Evolutionary conservation across 1,140 invertebrate genomes (phyloP).

Genomic region (Branchinecta lindahli): DNA sequence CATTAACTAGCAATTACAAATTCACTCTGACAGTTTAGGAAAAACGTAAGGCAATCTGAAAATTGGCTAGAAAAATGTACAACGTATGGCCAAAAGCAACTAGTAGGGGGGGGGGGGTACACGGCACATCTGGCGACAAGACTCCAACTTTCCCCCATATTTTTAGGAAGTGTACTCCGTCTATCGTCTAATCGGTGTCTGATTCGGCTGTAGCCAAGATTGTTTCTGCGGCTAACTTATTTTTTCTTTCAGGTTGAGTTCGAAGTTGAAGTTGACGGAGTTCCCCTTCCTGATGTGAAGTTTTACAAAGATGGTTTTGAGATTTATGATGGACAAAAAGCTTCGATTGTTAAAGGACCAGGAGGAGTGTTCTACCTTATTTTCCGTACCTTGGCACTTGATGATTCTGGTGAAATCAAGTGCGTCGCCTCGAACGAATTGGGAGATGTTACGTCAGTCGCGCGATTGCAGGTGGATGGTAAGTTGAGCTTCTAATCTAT

Average conservation of each 20-base stretch:
- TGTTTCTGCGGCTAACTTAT: background rate
- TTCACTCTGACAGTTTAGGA: too few relatives aligned
- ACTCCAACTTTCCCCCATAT: too few relatives aligned
- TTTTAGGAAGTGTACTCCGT: too few relatives aligned
- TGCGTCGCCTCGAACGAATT: slow-evolving; percentile 67
- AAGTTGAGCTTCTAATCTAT: slow-evolving; percentile 16
- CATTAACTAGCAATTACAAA: too few relatives aligned
- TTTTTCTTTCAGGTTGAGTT: slow-evolving; percentile 47
- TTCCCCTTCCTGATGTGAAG: slow-evolving; percentile 65
- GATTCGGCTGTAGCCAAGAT: too few relatives aligned
- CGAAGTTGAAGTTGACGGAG: slow-evolving; percentile 59
- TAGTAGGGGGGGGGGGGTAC: too few relatives aligned
- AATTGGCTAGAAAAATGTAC: too few relatives aligned
- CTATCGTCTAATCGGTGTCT: too few relatives aligned
- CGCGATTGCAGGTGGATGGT: slow-evolving; percentile 53
- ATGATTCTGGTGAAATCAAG: slow-evolving; percentile 49
- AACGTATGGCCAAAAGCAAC: too few relatives aligned
- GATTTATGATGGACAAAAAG: slow-evolving; percentile 20
- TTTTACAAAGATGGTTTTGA: slow-evolving; percentile 71
- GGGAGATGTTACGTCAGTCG: slow-evolving; percentile 57
- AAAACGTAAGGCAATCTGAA: too few relatives aligned
- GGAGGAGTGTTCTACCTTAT: slow-evolving; percentile 17
- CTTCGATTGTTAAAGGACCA: slow-evolving; percentile 13
- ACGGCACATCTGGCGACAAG: too few relatives aligned
- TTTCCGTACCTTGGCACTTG: slow-evolving; percentile 26